Conservation (phyloP, 2,797 vertebrate species). For the Okamejei kenojei region DNA sequence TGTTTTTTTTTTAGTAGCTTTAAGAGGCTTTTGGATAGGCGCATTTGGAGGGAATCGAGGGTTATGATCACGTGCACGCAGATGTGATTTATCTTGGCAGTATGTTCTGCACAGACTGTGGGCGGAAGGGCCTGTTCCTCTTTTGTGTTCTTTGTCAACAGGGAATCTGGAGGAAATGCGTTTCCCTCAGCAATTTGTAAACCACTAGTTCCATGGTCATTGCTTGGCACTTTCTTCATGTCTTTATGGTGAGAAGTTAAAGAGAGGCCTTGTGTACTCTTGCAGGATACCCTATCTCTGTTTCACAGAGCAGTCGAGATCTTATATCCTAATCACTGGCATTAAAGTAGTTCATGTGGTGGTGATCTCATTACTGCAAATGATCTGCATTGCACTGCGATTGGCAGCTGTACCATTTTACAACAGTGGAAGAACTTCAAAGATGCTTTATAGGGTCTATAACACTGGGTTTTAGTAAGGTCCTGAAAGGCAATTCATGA, state of each 20-base stretch:
- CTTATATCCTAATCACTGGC: not conserved
- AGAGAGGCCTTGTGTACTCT: not conserved
- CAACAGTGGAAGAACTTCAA: not conserved
- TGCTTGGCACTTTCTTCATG: not conserved
- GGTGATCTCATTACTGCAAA: not conserved
- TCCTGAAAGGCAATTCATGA: not conserved
- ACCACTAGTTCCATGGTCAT: not conserved
- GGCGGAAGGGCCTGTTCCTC: too few relatives aligned
- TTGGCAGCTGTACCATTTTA: not conserved
- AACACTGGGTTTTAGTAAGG: not conserved
- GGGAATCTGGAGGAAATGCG: too few relatives aligned
- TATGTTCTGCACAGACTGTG: too few relatives aligned
- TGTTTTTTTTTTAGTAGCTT: too few relatives aligned
- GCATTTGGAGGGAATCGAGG: too few relatives aligned
- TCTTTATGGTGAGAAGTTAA: not conserved
- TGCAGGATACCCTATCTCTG: not conserved
- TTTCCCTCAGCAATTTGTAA: too few relatives aligned
- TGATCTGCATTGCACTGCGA: not conserved
- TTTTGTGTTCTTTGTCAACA: too few relatives aligned
- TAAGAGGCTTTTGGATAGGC: too few relatives aligned
- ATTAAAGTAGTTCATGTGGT: not conserved
- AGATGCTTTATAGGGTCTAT: not conserved
- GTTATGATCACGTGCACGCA: too few relatives aligned
- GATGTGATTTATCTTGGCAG: too few relatives aligned
- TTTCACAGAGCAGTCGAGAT: not conserved